These are phyloP conservation scores for Acrocephalus kingi DNA, from an alignment of 2,113 vertebrate species.

Conservation along the genomic window DNA sequence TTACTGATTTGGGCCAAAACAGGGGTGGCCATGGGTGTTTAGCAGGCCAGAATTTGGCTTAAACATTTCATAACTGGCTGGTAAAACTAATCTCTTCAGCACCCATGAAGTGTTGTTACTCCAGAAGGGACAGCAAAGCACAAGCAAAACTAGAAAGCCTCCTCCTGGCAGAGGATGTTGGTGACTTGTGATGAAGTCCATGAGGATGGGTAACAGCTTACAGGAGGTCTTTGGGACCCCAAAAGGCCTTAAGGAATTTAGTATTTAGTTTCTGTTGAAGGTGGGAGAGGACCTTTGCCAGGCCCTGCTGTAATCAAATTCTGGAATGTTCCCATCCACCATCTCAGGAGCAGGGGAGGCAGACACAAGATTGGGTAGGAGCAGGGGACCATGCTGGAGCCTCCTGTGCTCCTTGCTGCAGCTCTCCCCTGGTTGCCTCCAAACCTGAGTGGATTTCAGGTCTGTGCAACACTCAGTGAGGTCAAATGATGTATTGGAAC, in stretches of 20 bases:
- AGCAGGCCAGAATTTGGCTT: neutral
- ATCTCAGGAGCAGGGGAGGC: neutral
- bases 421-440: neutral
- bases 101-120: neutral
- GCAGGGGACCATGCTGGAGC: accelerated
- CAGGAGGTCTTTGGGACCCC: neutral
- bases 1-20: neutral
- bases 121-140: neutral
- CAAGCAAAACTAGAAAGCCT: neutral
- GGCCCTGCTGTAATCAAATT: neutral
- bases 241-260: neutral
- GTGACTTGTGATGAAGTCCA: neutral
- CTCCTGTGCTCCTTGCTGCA: neutral
- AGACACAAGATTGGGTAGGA: neutral
- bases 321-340: neutral
- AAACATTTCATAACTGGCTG: neutral
- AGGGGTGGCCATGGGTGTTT: neutral
- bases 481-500: neutral
- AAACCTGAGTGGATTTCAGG: neutral
- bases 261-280: neutral
- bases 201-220: neutral
- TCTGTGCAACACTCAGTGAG: neutral
- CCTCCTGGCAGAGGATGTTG: neutral
- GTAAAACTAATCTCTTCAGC: neutral
- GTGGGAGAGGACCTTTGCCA: neutral